Base-by-base conservation (phyloP, 2,888 invertebrate genomes). In the Aricia artaxerxes region DNA sequence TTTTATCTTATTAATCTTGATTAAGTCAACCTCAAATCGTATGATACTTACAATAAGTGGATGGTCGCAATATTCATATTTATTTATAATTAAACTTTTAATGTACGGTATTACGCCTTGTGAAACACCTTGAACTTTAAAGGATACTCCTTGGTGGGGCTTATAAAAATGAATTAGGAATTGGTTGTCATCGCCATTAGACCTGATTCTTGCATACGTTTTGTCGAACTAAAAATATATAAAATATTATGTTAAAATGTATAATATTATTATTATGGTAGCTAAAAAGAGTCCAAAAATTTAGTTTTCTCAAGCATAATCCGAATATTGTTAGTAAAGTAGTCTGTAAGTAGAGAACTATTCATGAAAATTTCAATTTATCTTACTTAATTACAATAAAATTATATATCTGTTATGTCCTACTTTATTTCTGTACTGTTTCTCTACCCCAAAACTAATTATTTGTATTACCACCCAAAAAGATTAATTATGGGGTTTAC, bases 81-180 rank as follows among this genome's bases (percentile, higher is more conserved):
- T 79, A 77, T 87, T 84, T 1, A 87, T 81, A 0, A 78, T 73
- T 6, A 87, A 73, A n/a, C 83, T 84, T 4, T 81, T 81, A 1
- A 86, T 49, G 16, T 87, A 87, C 1, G 88, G 87, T 9, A 87
- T 80, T 1, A 84, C 82, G 0, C 86, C 86, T 53, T 49, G 61
- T 1, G 57, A 16, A 35, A 57, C 40, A 1, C 78, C 78, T 38
- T 78, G 57, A n/a, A 78, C 31, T n/a, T 40, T 57, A 35, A 78
- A 57, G 0, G 11, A 53, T 35, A 78, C 3, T n/a, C 78, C 78
- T 16, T 78, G 24, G 16, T 78, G 53, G 9, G 35, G 0, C 53
- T 35, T 57, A 38, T 38, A 78, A 40, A 78, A 78, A 40, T 73
- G 35, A 13, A 78, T 78, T 5, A n/a, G n/a, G 40, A 78, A 78